Evolutionary conservation across 2,888 invertebrate genomes (phyloP), one percentile per base, ranked within the genome.

Genomic region (Phaonia tiefii): DNA sequence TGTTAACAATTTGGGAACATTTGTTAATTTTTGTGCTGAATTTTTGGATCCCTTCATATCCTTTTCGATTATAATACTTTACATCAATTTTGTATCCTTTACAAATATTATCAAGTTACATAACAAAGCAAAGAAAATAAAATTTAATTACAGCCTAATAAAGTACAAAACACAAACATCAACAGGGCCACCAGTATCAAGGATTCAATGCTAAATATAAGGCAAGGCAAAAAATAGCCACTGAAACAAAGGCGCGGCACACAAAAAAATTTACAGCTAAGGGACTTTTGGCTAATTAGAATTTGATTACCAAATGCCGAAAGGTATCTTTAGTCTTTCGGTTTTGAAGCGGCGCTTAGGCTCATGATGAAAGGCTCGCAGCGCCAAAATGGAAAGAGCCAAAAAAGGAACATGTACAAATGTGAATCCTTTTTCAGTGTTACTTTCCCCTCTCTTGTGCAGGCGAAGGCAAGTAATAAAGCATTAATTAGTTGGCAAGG

Each of bases 61-160:
- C 20, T 20, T 54, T 54, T 22, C 5, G 22, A 54, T 60, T 60
- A 17, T 60, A 17, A 7, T 39, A 31, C 15, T 37, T 60, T 39
- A 60, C 17, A n/a, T n/a, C 15, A 37, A 60, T 60, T 60, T 60
- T 37, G 11, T 15, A 60, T 60, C 39, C 60, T 39, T 60, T 60
- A 31, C 20, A 22, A 58, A 37, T 26, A 2, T 26, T 26, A 1
- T 10, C 13, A 11, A 15, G 10, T 31, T 31, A 5, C 58, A 37
- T 44, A 5, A 15, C 3, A 37, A 58, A 37, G 31, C 3, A 11
- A 56, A 13, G 13, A 31, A 56, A 56, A 70, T 65, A 71, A 31
- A 76, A 76, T 56, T 76, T 65, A 76, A 76, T 76, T 70, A 76
- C 70, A 65, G 25, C n/a, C 70, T 76, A 70, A 56, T 65, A 65